A percentile compares a stretch with the other conserved stretches of the same genome.
Evolutionary conservation across 2,113 vertebrate genomes (phyloP).

Genomic region (Pavo muticus): DNA sequence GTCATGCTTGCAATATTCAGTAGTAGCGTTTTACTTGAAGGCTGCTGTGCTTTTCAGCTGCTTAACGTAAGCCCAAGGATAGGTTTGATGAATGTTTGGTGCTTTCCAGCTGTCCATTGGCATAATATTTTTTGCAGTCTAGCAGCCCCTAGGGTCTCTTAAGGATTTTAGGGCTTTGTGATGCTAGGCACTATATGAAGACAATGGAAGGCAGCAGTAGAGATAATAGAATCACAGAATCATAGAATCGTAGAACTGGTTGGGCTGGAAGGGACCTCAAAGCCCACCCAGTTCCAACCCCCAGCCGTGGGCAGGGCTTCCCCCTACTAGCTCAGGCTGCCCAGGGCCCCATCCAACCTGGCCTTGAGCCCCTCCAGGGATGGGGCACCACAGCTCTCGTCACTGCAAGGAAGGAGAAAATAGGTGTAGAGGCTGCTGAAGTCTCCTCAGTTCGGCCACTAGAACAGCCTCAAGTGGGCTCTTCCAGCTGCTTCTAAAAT

Average conservation of each 20-base stretch:
- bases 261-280: background rate
- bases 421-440: background rate
- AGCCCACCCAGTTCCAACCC: background rate
- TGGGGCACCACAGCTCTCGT: background rate
- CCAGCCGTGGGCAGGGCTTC: background rate
- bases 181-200: accelerated
- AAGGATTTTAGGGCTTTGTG: background rate
- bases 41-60: background rate
- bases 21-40: background rate
- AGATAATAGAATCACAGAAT: background rate
- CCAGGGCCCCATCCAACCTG: background rate
- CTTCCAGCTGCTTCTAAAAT: background rate
- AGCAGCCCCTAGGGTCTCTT: constrained; percentile 37
- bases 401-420: background rate
- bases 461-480: background rate
- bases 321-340: background rate
- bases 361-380: background rate
- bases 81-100: background rate
- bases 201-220: background rate
- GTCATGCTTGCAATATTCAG: background rate
- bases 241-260: background rate
- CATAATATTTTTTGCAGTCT: constrained; percentile 35
- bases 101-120: background rate
- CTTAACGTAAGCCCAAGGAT: background rate
- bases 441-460: background rate